Evolutionary conservation across 2,113 vertebrate genomes (phyloP).

Genomic region (Ptychochromis oligacanthus): DNA sequence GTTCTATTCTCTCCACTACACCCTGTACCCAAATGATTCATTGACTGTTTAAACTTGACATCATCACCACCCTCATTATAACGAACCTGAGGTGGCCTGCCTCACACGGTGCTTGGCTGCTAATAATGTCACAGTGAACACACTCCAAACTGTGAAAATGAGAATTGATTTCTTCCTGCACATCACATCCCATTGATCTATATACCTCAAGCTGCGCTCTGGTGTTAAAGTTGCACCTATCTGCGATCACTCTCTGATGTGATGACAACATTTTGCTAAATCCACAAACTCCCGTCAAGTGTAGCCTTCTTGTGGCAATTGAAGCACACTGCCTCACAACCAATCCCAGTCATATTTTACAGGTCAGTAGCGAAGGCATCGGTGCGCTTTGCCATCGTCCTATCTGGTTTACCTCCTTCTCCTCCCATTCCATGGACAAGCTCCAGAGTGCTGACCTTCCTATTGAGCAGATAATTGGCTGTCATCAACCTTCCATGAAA

Average conservation of each 20-base stretch:
- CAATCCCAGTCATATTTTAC: conserved; percentile 35
- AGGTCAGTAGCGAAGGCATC: conserved; percentile 29
- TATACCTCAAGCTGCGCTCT: not conserved
- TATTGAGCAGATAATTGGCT: conserved; percentile 70
- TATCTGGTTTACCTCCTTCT: conserved; percentile 32
- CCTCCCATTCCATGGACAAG: conserved; percentile 25
- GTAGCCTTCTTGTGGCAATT: not conserved
- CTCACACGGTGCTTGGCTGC: not conserved
- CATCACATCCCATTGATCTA: not conserved
- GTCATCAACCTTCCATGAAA: conserved; percentile 67
- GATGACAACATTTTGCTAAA: not conserved
- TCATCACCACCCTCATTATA: not conserved
- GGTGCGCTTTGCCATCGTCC: not conserved
- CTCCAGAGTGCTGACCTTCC: conserved; percentile 63
- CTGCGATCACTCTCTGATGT: not conserved
- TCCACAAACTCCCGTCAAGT: not conserved
- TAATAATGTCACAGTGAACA: not conserved
- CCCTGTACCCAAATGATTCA: not conserved
- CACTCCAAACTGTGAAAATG: conserved; percentile 27
- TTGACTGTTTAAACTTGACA: not conserved
- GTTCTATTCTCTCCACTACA: not conserved
- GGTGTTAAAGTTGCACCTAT: conserved; percentile 5
- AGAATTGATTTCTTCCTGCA: conserved; percentile 24
- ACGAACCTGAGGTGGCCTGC: not conserved
- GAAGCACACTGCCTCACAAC: not conserved